These are phyloP conservation scores for Geopemphigus sp. DNA, from an alignment of 1,140 invertebrate species.

Conservation along the genomic window DNA sequence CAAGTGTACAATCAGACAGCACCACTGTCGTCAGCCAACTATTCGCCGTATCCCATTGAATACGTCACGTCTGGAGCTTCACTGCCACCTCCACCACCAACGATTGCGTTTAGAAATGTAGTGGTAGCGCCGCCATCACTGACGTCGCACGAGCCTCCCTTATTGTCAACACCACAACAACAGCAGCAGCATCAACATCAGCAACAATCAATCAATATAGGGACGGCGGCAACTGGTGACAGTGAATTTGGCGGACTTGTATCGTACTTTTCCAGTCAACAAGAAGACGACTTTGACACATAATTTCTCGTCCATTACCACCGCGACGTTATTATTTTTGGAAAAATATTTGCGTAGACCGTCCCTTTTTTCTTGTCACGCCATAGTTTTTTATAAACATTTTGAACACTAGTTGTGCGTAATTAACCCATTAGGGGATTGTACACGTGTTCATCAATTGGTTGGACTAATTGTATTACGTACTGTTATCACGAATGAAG, in stretches of 20 bases:
- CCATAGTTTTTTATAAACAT: no score
- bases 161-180: not conserved
- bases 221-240: not conserved
- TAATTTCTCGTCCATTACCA: constrained; percentile 33
- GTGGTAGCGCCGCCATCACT: not conserved
- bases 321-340: not conserved
- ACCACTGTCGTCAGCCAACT: not conserved
- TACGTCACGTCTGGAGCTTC: not conserved
- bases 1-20: constrained; percentile 11
- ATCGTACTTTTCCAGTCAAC: constrained; percentile 83
- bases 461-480: no score
- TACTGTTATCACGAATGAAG: no score
- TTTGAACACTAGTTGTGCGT: no score
- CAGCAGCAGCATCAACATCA: not conserved
- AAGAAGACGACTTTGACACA: constrained; percentile 61
- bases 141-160: not conserved
- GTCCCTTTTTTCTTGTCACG: not conserved
- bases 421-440: no score
- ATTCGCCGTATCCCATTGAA: not conserved
- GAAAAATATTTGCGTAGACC: not conserved
- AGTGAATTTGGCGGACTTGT: constrained; percentile 79
- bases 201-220: no score
- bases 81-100: not conserved
- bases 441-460: no score
- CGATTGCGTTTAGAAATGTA: not conserved